Evolutionary conservation across 2,797 vertebrate species (phyloP).

Genomic region (Halcyon smyrnensis): DNA sequence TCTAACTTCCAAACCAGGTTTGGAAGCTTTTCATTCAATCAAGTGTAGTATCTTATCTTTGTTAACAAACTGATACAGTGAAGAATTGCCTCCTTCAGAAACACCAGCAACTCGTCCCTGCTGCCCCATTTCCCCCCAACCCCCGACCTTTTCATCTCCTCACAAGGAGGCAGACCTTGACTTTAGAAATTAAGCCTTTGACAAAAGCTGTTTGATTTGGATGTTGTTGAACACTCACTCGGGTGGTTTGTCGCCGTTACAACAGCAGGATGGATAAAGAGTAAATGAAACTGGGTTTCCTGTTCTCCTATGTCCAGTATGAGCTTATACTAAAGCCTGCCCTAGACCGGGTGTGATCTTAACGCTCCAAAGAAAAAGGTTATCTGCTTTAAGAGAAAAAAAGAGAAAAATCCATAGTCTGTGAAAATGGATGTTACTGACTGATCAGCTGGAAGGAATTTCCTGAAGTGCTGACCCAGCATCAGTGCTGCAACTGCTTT

Average conservation of each 20-base stretch:
- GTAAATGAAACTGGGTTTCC: not conserved
- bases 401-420: not conserved
- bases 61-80: constrained; percentile 92
- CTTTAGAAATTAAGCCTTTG: not conserved
- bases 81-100: constrained; percentile 86
- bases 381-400: not conserved
- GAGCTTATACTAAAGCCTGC: not conserved
- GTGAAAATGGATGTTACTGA: not conserved
- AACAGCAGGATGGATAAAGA: not conserved
- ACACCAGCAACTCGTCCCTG: constrained; percentile 71
- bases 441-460: not conserved
- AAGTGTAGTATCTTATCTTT: constrained; percentile 96
- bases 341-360: not conserved
- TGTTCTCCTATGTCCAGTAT: fast-evolving
- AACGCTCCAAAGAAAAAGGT: not conserved
- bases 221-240: constrained; percentile 47
- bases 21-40: constrained; percentile 79
- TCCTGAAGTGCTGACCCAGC: not conserved
- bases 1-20: constrained; percentile 81
- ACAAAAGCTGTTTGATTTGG: not conserved
- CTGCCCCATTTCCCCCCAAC: not conserved
- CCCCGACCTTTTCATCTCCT: not conserved
- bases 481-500: not conserved
- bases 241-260: not conserved
- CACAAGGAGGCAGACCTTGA: not conserved